Evolutionary conservation across 1,140 invertebrate genomes (phyloP).

Genomic region (Eriosoma lanigerum): DNA sequence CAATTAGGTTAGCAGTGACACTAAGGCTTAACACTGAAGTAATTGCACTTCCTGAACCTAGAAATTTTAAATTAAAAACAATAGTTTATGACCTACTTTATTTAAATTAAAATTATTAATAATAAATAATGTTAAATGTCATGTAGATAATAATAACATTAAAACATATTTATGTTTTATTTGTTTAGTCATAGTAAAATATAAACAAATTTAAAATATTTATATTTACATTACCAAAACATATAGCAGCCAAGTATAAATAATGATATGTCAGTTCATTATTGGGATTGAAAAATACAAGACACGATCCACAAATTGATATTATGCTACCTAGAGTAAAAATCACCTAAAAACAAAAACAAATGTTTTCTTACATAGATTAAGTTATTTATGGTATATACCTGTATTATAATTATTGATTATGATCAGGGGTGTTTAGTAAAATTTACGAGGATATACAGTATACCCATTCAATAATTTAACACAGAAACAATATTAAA

Average conservation of each 20-base stretch:
- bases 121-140: neutral
- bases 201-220: neutral
- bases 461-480: too few species aligned
- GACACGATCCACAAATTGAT: slow-evolving; percentile 65
- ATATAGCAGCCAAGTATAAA: slow-evolving; percentile 68
- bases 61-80: neutral
- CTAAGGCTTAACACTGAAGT: slow-evolving; percentile 89
- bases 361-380: neutral
- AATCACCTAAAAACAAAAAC: slow-evolving; percentile 58
- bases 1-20: slow-evolving; percentile 88
- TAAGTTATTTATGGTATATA: too few species aligned
- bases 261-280: slow-evolving; percentile 54
- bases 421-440: too few species aligned
- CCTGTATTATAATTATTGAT: too few species aligned
- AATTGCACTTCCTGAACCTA: slow-evolving; percentile 80
- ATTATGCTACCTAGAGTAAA: slow-evolving; percentile 69
- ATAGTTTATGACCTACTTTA: neutral
- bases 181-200: too few species aligned
- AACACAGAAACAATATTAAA: too few species aligned
- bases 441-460: too few species aligned
- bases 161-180: neutral
- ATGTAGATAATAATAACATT: neutral
- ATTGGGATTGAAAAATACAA: slow-evolving; percentile 55
- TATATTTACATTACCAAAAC: slow-evolving; percentile 66
- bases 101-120: neutral